Conservation (phyloP, 2,888 invertebrate genomes). For the Branchellion lobata region DNA sequence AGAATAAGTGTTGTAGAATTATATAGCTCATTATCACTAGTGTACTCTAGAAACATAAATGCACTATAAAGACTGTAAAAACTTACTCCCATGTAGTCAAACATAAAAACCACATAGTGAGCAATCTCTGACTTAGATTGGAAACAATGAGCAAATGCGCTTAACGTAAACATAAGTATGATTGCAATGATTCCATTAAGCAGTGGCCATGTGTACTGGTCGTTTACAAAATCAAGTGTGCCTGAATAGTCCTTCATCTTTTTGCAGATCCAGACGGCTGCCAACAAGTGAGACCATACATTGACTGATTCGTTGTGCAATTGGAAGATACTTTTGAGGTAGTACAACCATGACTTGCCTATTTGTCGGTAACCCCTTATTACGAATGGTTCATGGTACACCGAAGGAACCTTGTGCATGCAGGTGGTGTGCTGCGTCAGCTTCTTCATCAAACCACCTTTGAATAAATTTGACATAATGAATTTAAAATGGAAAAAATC, state of each 20-base stretch:
- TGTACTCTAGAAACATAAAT: conserved; percentile 59
- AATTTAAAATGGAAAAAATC: too few species aligned
- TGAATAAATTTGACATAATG: background rate
- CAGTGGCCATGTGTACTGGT: conserved; percentile 60
- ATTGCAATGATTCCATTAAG: conserved; percentile 52
- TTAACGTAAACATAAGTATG: conserved; percentile 19
- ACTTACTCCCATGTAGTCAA: conserved; percentile 61
- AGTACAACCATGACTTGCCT: conserved; percentile 59
- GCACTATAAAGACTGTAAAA: conserved; percentile 61
- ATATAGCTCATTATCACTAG: conserved; percentile 55
- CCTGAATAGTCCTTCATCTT: conserved; percentile 53
- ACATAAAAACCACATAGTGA: conserved; percentile 61
- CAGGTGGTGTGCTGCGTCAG: conserved; percentile 37
- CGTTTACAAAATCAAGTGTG: conserved; percentile 56
- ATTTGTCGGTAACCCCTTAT: conserved; percentile 59
- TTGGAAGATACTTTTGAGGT: conserved; percentile 58
- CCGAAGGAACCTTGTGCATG: conserved; percentile 56
- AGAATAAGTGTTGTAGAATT: conserved; percentile 54
- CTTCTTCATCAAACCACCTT: conserved; percentile 28
- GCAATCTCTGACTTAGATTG: conserved; percentile 58
- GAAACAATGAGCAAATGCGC: conserved; percentile 57
- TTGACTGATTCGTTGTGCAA: conserved; percentile 61
- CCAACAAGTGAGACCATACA: conserved; percentile 60
- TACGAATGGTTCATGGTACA: conserved; percentile 60
- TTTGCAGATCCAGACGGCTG: conserved; percentile 52